Conservation (phyloP, 2,888 invertebrate species). For the Dryomyza anilis region DNA sequence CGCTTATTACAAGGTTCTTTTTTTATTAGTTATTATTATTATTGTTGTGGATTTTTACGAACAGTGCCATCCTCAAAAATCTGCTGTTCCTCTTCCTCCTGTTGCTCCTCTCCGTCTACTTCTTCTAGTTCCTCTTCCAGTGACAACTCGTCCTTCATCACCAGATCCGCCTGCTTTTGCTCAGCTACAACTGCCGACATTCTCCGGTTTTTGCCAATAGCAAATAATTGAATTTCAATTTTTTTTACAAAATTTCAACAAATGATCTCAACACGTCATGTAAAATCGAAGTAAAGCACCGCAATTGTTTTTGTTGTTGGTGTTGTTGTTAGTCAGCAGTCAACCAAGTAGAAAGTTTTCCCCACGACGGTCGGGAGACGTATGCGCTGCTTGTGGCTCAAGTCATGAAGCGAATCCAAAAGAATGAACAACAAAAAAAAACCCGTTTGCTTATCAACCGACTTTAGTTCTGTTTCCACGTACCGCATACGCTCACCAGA, state of each 20-base stretch:
- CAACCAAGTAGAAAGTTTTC: slow-evolving; percentile 15
- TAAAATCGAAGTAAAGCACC: not conserved
- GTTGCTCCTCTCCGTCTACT: not conserved
- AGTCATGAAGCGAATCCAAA: not conserved
- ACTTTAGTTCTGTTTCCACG: no score
- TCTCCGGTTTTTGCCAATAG: not conserved
- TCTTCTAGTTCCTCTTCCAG: not conserved
- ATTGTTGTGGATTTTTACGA: not conserved
- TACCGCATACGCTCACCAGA: no score
- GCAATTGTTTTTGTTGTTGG: not conserved
- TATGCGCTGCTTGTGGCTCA: not conserved
- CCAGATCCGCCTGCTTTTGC: not conserved
- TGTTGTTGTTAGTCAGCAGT: slow-evolving; percentile 2
- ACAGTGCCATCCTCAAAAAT: no score
- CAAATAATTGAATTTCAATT: not conserved
- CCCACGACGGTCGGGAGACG: not conserved
- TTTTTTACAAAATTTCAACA: not conserved
- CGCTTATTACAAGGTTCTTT: not conserved
- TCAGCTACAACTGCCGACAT: not conserved
- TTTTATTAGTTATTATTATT: not conserved
- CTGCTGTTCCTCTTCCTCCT: slow-evolving; percentile 17
- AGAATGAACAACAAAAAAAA: not conserved
- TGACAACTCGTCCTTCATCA: not conserved
- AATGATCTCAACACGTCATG: not conserved
- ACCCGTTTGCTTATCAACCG: not conserved